These are phyloP conservation scores for Paracanthobrama guichenoti DNA, from an alignment of 2,113 vertebrate species.

Conservation along the genomic window DNA sequence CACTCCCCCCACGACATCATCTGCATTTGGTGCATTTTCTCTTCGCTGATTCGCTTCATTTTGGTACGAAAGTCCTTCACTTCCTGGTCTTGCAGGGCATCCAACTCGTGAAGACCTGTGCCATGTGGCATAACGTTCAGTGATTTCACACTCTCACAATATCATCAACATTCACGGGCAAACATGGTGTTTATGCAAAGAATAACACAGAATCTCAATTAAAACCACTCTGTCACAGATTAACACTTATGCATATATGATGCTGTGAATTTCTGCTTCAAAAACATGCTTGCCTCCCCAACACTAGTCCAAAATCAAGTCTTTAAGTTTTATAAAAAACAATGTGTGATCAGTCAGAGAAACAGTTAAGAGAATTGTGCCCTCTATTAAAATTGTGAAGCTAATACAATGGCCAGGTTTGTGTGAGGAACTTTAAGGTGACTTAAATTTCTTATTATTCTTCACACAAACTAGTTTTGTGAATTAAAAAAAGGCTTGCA, in stretches of 20 bases:
- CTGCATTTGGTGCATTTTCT: conserved; percentile 85
- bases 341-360: not conserved
- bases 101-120: conserved; percentile 93
- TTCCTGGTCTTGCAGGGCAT: conserved; percentile 90
- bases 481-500: not conserved
- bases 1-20: conserved; percentile 89
- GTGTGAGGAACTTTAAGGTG: not conserved
- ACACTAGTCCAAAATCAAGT: not conserved
- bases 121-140: not conserved
- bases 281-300: not conserved
- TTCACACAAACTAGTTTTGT: not conserved
- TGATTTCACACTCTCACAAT: conserved; percentile 7
- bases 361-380: not conserved
- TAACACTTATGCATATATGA: not conserved
- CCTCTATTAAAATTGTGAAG: not conserved
- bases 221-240: not conserved
- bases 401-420: not conserved
- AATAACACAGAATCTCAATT: not conserved
- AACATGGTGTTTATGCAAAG: not conserved
- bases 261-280: not conserved
- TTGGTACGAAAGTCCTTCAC: conserved; percentile 95
- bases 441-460: not conserved
- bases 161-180: not conserved
- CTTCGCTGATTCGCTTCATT: conserved; percentile 90
- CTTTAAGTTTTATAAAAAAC: not conserved